phyloP scores from a whole-genome alignment of 2,113 vertebrate genomes.

The Gorsachius goisagi region DNA sequence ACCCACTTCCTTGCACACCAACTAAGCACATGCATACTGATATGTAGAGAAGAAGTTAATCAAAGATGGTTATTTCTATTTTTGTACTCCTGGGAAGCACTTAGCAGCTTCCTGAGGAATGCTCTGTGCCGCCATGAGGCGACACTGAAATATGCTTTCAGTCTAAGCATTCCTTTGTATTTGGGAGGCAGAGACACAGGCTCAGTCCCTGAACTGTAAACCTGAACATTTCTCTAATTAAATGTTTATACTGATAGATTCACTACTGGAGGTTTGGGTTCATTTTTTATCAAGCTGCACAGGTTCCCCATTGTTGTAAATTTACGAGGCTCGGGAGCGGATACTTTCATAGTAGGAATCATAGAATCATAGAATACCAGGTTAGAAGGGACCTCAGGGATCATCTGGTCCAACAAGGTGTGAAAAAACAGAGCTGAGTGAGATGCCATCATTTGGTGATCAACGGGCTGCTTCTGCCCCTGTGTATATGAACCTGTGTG shows the following conservation, averaged over 20 bases:
- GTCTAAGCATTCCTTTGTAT: not conserved
- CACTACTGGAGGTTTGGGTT: not conserved
- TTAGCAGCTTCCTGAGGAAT: conserved; percentile 54
- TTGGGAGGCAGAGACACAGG: not conserved
- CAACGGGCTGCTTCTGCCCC: not conserved
- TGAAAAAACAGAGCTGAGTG: not conserved
- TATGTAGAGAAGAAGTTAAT: not conserved
- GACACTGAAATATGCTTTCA: not conserved
- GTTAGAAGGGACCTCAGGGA: too few species aligned
- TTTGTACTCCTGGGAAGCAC: conserved; percentile 33
- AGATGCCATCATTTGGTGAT: not conserved
- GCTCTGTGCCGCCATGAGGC: not conserved
- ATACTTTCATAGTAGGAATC: not conserved
- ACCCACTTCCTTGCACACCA: not conserved
- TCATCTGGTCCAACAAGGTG: too few species aligned
- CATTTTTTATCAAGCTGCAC: not conserved
- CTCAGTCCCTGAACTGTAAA: not conserved
- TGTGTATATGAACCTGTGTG: not conserved
- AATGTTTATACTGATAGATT: not conserved
- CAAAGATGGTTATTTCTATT: conserved; percentile 17
- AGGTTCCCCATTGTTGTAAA: not conserved
- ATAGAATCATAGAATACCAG: too few species aligned
- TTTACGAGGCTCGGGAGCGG: not conserved
- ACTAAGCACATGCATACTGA: not conserved
- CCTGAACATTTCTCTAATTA: not conserved